Conservation (phyloP, 2,797 vertebrate species). For the Mormyrops attenuatus region DNA sequence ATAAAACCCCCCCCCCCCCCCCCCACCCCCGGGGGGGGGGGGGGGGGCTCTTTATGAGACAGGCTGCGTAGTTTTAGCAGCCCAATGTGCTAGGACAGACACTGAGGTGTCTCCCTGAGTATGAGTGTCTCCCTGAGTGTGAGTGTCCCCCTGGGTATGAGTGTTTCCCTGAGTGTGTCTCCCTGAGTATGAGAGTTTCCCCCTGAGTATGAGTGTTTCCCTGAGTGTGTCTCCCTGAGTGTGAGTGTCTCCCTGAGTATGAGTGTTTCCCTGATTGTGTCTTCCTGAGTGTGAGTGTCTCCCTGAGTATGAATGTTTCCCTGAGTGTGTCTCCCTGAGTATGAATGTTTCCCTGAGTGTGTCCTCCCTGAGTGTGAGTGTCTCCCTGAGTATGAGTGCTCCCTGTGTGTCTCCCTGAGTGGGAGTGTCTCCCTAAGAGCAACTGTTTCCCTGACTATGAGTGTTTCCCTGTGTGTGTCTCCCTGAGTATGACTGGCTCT, state of each 20-base stretch:
- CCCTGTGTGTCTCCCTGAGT: too few species aligned
- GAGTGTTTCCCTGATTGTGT: too few species aligned
- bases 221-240: slow-evolving; percentile 27
- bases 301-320: slow-evolving; percentile 33
- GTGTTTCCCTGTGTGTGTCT: too few species aligned
- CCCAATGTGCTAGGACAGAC: not conserved
- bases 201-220: too few species aligned
- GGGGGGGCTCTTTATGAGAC: too few species aligned
- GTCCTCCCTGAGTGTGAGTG: not conserved
- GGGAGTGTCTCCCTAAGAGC: too few species aligned
- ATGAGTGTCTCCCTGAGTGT: too few species aligned
- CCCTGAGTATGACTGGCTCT: too few species aligned
- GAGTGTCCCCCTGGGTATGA: not conserved
- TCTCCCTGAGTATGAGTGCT: not conserved
- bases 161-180: not conserved
- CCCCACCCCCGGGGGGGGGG: too few species aligned
- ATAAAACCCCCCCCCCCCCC: too few species aligned
- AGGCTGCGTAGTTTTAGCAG: too few species aligned
- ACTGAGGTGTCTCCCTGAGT: not conserved
- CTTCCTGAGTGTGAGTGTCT: not conserved
- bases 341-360: not conserved
- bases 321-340: slow-evolving; percentile 40
- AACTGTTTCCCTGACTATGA: too few species aligned
- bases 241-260: not conserved
- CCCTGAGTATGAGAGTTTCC: slow-evolving; percentile 30